These are phyloP conservation scores for Proteles cristata DNA, from an alignment of 2,113 vertebrate genomes.

Conservation along the genomic window DNA sequence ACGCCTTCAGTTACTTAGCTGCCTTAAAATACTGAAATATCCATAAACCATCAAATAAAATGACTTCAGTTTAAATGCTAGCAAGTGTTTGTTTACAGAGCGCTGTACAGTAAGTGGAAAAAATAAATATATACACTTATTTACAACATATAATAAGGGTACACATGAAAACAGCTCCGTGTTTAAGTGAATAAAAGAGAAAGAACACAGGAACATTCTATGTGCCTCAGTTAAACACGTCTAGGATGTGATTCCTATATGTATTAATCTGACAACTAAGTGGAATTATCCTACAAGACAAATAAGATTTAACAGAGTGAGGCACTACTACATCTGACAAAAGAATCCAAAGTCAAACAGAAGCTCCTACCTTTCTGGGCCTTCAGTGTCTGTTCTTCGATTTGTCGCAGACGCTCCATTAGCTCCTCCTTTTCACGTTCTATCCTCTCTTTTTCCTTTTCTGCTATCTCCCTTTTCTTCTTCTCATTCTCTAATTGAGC, in stretches of 20 bases:
- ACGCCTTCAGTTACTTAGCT: neutral
- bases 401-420: constrained; percentile 94
- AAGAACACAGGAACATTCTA: neutral
- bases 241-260: neutral
- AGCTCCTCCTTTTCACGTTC: constrained; percentile 97
- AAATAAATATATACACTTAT: neutral
- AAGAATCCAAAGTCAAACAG: neutral
- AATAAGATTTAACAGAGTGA: neutral
- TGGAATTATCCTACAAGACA: neutral
- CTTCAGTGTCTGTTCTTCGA: constrained; percentile 96
- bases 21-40: neutral
- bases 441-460: constrained; percentile 98
- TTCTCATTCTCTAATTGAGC: constrained; percentile 98
- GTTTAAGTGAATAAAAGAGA: neutral
- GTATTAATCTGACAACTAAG: constrained; percentile 26
- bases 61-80: neutral
- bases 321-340: neutral
- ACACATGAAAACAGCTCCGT: neutral
- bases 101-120: neutral
- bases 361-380: constrained; percentile 94
- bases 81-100: neutral
- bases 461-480: constrained; percentile 96
- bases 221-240: neutral
- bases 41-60: neutral
- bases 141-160: neutral